Percentiles rank a stretch among this genome's conserved stretches.
Evolutionary conservation across 1,140 invertebrate genomes (phyloP).

Genomic region (Drosophila burlai): DNA sequence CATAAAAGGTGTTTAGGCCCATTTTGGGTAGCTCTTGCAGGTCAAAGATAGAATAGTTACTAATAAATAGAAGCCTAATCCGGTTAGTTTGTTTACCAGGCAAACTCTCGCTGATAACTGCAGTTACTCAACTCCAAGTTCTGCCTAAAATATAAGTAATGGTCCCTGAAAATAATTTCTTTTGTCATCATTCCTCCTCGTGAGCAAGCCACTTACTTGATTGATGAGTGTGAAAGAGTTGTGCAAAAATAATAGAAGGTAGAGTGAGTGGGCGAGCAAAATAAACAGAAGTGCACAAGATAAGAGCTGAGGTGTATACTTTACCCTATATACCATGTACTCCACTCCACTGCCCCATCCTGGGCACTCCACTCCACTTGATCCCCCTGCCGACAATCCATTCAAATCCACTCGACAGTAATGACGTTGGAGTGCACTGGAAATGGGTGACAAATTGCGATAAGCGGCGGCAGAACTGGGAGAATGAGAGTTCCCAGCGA

Average conservation of each 20-base stretch:
- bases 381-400: conserved; percentile 9
- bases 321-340: conserved; percentile 10
- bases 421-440: conserved; percentile 54
- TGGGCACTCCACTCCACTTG: conserved; percentile 9
- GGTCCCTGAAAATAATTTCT: conserved; percentile 19
- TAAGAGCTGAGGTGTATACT: conserved; percentile 24
- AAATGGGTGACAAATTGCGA: conserved; percentile 57
- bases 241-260: conserved; percentile 16
- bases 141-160: conserved; percentile 4
- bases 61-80: not conserved
- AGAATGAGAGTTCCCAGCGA: conserved; percentile 11
- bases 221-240: conserved; percentile 30
- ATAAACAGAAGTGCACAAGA: conserved; percentile 47
- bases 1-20: not conserved
- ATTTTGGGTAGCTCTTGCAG: not conserved
- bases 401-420: conserved; percentile 39
- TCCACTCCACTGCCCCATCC: conserved; percentile 19
- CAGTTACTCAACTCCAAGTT: not conserved
- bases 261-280: conserved; percentile 3
- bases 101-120: not conserved
- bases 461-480: conserved; percentile 15
- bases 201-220: conserved; percentile 39
- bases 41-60: not conserved
- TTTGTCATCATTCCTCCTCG: not conserved
- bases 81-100: not conserved